Base-by-base conservation (phyloP, 2,797 vertebrate genomes). In the Poecilia gillii region DNA sequence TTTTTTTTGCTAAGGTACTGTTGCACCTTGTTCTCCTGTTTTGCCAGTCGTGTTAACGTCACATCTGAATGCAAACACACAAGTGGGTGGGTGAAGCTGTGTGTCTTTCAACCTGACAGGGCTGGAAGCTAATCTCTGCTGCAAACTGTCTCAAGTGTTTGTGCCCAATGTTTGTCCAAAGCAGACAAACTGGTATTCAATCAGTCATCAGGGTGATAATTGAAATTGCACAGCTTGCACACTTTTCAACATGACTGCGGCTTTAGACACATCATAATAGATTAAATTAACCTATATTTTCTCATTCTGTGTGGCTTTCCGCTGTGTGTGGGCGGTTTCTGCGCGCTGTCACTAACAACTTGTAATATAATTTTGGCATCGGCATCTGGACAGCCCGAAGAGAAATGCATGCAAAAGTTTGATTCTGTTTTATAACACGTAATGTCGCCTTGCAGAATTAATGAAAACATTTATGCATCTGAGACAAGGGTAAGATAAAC, bases 341-440 rank as follows among this genome's bases (percentile, higher is more conserved):
- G 78, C 18, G 39, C 31, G 49, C 51, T 16, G 31, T 84, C 18
- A 25, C 4, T 1, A 45, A 55, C 4, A 12, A 43, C 68, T 7
- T 55, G 20, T 62, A 7, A 53, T 53, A 28, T 76, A 3, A 71
- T 83, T 85, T 75, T 73, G 33, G 53, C 78, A 81, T 78, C 78
- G 74, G 68, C 39, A 66, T 84, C 31, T 76, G 47, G 31, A 59
- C 49, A 14, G 25, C 31, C 47, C 0, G 9, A 36, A 77, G 74
- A 23, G 31, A 77, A 62, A 78, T 53, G 4, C 16, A 81, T 77
- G 47, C 64, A 64, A 80, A 82, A 33, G 46, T 9, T 36, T 23
- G 45, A 72, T 49, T 28, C 51, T 73, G 75, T 66, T 70, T 59
- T 68, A 76, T 53, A 64, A 6, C n/a, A 74, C 12, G n/a, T 39